A percentile compares a stretch with the other conserved stretches of the same genome.
Conservation (phyloP, 37 sponge, comb jelly and placozoan species). For the Oopsacas minuta region DNA sequence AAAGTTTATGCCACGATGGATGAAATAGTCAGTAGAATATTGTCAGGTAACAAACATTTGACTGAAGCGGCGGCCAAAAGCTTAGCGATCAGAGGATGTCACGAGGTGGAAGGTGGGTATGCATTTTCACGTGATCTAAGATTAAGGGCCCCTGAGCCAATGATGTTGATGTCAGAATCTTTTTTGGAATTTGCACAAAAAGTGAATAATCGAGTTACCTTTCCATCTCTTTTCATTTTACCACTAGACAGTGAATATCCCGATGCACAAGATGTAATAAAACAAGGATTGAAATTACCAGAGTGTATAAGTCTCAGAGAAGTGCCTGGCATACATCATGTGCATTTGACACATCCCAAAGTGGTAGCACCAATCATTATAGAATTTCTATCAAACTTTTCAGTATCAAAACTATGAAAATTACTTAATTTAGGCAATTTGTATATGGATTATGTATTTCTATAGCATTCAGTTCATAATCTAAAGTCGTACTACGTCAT, state of each 20-base stretch:
- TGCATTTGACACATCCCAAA: slow-evolving; percentile 29
- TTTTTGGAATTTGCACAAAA: neutral
- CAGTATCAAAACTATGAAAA: neutral
- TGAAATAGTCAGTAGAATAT: slow-evolving; percentile 29
- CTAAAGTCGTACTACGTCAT: too few species aligned
- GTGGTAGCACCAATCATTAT: slow-evolving; percentile 1
- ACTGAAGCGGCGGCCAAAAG: slow-evolving; percentile 18
- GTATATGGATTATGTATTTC: too few species aligned
- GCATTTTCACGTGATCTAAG: slow-evolving; percentile 40
- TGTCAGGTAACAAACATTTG: slow-evolving; percentile 21
- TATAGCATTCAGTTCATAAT: too few species aligned
- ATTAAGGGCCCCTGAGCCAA: slow-evolving; percentile 19
- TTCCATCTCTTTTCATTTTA: neutral
- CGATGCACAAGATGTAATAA: neutral
- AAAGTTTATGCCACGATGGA: slow-evolving; percentile 42
- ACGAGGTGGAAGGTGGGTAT: slow-evolving; percentile 24
- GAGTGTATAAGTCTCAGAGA: slow-evolving; percentile 15
- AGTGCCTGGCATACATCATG: slow-evolving; percentile 32
- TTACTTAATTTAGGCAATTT: too few species aligned
- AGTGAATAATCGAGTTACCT: neutral
- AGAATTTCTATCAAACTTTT: neutral
- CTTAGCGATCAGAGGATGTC: slow-evolving; percentile 24
- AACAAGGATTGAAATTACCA: neutral
- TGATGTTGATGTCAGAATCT: neutral
- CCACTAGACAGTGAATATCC: neutral